Evolutionary conservation across 2,888 invertebrate genomes (phyloP).

Genomic region (Ramazzottius varieornatus): DNA sequence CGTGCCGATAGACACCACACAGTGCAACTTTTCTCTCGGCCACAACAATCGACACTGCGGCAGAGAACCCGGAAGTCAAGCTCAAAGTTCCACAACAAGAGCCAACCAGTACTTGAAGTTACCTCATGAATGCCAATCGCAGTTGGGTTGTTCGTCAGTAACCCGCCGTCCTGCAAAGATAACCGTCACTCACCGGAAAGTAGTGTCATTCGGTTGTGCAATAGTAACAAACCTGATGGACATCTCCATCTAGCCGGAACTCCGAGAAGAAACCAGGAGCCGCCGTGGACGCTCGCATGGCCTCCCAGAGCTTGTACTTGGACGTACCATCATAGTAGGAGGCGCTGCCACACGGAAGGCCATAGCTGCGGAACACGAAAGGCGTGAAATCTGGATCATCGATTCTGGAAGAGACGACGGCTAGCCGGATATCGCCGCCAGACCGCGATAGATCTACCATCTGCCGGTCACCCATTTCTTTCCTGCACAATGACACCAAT

Average conservation of each 20-base stretch:
- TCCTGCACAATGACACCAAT: not conserved
- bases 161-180: constrained; percentile 20
- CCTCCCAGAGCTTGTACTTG: constrained; percentile 19
- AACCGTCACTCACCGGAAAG: too few relatives aligned
- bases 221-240: constrained; percentile 21
- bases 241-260: constrained; percentile 14
- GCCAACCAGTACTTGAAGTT: too few relatives aligned
- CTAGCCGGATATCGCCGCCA: not conserved
- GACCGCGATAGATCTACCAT: constrained; percentile 13
- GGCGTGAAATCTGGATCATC: not conserved
- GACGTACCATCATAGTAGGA: constrained; percentile 19
- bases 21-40: constrained; percentile 19
- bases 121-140: constrained; percentile 22
- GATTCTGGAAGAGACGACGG: not conserved
- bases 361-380: constrained; percentile 20
- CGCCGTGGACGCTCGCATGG: constrained; percentile 20
- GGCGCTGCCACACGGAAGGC: constrained; percentile 15
- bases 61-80: too few relatives aligned
- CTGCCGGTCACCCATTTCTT: constrained; percentile 13
- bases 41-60: constrained; percentile 19
- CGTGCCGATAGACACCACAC: constrained; percentile 22
- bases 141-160: constrained; percentile 21
- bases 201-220: not conserved
- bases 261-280: constrained; percentile 21
- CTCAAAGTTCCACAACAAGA: too few relatives aligned